These are phyloP conservation scores for Pedionomus torquatus DNA, from an alignment of 2,113 vertebrate genomes.

Conservation along the genomic window DNA sequence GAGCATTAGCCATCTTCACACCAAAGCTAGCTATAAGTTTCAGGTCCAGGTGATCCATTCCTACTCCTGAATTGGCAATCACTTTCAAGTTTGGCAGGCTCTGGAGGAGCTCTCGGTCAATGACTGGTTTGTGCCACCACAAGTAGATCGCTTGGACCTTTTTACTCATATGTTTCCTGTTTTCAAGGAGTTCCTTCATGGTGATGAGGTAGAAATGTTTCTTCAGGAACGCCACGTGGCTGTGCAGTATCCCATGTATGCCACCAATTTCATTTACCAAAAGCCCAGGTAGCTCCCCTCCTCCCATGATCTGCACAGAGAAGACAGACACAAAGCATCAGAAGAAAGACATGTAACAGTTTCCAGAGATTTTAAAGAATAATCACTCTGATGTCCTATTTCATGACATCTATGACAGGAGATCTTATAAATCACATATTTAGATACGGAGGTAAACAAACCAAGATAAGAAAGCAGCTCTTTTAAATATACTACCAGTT, in stretches of 20 bases:
- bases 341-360: not conserved
- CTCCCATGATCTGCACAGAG: slow-evolving; percentile 45
- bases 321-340: not conserved
- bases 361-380: not conserved
- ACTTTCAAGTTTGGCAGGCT: slow-evolving; percentile 77
- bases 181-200: slow-evolving; percentile 69
- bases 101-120: slow-evolving; percentile 64
- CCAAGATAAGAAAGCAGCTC: not conserved
- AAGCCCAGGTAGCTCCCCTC: slow-evolving; percentile 54
- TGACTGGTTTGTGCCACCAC: slow-evolving; percentile 51
- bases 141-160: slow-evolving; percentile 70
- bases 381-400: not conserved
- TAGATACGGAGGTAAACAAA: not conserved
- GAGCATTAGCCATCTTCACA: slow-evolving; percentile 76
- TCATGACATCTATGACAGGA: not conserved
- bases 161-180: slow-evolving; percentile 26
- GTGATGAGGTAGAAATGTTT: slow-evolving; percentile 74
- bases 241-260: not conserved
- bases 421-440: not conserved
- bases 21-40: slow-evolving; percentile 71
- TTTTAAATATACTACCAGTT: not conserved
- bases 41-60: slow-evolving; percentile 79
- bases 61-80: slow-evolving; percentile 71
- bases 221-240: slow-evolving; percentile 63
- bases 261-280: slow-evolving; percentile 55